Conservation (phyloP, 2,797 vertebrate genomes). For the Cyclura pinguis region DNA sequence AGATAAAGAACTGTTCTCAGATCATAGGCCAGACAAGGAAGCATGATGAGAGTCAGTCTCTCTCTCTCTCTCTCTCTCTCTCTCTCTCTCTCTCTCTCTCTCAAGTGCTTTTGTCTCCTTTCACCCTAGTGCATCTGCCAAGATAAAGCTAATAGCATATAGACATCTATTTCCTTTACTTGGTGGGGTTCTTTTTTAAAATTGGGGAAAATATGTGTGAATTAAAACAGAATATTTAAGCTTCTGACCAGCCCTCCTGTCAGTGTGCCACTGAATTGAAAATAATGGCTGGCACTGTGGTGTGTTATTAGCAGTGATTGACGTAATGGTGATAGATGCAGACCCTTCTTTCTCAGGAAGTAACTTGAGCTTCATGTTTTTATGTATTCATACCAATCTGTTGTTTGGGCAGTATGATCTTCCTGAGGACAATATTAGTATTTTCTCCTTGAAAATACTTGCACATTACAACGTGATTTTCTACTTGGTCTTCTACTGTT, state of each 20-base stretch:
- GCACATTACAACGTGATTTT: not conserved
- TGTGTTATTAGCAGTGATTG: not conserved
- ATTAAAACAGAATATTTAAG: constrained; percentile 10
- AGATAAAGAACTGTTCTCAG: constrained; percentile 16
- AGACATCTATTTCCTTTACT: constrained; percentile 47
- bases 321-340: not conserved
- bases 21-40: not conserved
- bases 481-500: not conserved
- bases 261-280: constrained; percentile 1
- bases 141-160: constrained; percentile 40
- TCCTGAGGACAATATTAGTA: not conserved
- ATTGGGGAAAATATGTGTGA: constrained; percentile 29
- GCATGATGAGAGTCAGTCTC: not conserved
- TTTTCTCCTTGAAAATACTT: constrained; percentile 1
- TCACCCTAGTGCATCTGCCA: constrained; percentile 22
- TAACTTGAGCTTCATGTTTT: not conserved
- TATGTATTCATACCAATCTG: constrained; percentile 12
- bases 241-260: constrained; percentile 5
- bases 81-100: not conserved
- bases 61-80: no score
- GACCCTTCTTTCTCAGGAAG: not conserved
- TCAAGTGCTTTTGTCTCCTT: not conserved
- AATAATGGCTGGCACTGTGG: not conserved
- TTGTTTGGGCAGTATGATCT: not conserved
- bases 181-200: constrained; percentile 2